Percentiles rank a stretch among this genome's conserved stretches.
Evolutionary conservation across 2,888 invertebrate species (phyloP).

Genomic region (Calameuta idolon): DNA sequence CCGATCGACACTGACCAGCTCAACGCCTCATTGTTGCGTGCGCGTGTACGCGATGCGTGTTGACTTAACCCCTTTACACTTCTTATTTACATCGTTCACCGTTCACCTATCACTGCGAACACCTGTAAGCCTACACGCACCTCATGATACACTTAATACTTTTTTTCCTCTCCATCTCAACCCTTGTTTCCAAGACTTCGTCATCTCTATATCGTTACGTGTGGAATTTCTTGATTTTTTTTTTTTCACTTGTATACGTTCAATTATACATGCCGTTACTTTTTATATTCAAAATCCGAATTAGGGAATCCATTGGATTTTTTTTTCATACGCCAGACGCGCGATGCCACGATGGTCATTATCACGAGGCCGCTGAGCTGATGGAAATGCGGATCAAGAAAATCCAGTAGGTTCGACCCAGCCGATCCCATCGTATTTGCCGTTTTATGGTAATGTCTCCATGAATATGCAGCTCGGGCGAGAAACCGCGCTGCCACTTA

Average conservation of each 20-base stretch:
- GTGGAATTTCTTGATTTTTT: neutral
- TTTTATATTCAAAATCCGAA: neutral
- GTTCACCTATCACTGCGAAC: conserved; percentile 17
- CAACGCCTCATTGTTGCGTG: conserved; percentile 31
- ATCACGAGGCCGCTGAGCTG: neutral
- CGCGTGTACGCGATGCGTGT: conserved; percentile 29
- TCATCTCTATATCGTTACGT: neutral
- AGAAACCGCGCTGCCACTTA: neutral
- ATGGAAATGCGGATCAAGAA: neutral
- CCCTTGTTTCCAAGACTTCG: neutral
- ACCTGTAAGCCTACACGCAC: conserved; percentile 9
- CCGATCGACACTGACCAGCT: conserved; percentile 33
- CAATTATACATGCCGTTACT: neutral
- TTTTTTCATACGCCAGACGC: neutral
- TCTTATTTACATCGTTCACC: conserved; percentile 17
- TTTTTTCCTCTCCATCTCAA: neutral
- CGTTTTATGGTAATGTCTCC: neutral
- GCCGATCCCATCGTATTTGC: neutral
- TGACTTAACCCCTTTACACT: conserved; percentile 20
- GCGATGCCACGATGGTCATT: neutral
- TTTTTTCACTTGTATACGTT: neutral
- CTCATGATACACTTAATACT: neutral
- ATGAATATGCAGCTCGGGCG: neutral
- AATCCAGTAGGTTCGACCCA: neutral
- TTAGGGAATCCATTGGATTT: neutral